Conservation (phyloP, 2,888 invertebrate genomes). For the Pyralis farinalis region DNA sequence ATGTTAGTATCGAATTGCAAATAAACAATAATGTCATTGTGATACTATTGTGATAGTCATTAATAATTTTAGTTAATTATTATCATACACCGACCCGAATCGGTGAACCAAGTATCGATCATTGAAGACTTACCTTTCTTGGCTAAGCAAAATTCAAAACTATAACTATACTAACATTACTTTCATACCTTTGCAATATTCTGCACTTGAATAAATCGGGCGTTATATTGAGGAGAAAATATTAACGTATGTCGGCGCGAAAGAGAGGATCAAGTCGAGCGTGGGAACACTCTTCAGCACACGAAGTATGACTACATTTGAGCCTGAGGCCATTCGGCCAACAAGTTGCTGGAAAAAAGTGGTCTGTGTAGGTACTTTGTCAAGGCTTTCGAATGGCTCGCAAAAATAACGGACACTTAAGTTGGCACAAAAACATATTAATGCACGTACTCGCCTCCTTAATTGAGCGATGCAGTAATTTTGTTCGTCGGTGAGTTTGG, state of each 20-base stretch:
- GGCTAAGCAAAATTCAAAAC: too few species aligned
- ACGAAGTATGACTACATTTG: conserved; percentile 37
- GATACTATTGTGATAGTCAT: too few species aligned
- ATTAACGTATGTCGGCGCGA: conserved; percentile 25
- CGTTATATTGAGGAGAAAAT: conserved; percentile 18
- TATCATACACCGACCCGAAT: too few species aligned
- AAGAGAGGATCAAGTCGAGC: conserved; percentile 40
- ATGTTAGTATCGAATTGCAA: too few species aligned
- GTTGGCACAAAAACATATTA: conserved; percentile 11
- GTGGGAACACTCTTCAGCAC: conserved; percentile 51
- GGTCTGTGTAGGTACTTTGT: conserved; percentile 33
- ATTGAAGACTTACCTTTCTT: too few species aligned
- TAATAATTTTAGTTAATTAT: too few species aligned
- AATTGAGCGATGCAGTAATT: background rate
- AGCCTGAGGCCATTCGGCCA: conserved; percentile 41
- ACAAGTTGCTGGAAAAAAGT: conserved; percentile 46
- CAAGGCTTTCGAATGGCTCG: conserved; percentile 37
- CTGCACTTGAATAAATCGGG: background rate
- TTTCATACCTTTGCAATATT: background rate
- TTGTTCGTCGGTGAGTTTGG: background rate
- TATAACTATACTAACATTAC: too few species aligned
- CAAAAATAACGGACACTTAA: conserved; percentile 36
- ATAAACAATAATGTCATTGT: too few species aligned
- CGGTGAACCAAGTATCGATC: too few species aligned
- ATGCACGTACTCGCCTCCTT: conserved; percentile 4